phyloP scores from a whole-genome alignment of 2,888 invertebrate genomes.

The Deilephila elpenor region DNA sequence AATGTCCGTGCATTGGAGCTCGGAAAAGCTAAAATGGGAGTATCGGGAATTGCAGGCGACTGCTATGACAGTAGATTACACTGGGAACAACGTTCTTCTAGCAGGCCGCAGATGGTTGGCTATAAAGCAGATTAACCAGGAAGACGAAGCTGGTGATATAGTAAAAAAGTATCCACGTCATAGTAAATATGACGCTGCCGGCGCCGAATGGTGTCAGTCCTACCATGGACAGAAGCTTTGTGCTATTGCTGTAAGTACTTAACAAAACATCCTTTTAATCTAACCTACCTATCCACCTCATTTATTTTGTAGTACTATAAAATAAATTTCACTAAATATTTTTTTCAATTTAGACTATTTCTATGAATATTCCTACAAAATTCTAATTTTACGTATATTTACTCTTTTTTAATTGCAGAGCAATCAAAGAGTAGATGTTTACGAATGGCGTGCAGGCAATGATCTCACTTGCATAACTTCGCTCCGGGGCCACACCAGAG shows the following conservation, averaged over 20 bases:
- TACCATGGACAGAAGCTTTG: constrained; percentile 90
- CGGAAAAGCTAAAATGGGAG: constrained; percentile 86
- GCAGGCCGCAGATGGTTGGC: constrained; percentile 94
- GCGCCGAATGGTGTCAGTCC: constrained; percentile 96
- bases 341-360: background rate
- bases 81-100: constrained; percentile 93
- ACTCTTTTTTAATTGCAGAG: constrained; percentile 85
- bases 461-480: constrained; percentile 90
- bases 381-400: too few relatives aligned
- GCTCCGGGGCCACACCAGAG: constrained; percentile 92
- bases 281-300: background rate
- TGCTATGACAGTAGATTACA: constrained; percentile 95
- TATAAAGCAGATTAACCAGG: constrained; percentile 89
- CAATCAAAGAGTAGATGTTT: constrained; percentile 94
- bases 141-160: constrained; percentile 87
- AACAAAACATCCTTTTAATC: constrained; percentile 23
- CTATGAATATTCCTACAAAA: background rate
- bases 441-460: constrained; percentile 89
- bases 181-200: constrained; percentile 96
- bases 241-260: constrained; percentile 93
- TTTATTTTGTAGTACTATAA: background rate
- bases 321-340: background rate
- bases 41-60: constrained; percentile 95
- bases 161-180: constrained; percentile 92
- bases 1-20: constrained; percentile 82